Evolutionary conservation across 2,888 invertebrate genomes (phyloP), one percentile per base, ranked within the genome.

Genomic region (Netelia inedita): DNA sequence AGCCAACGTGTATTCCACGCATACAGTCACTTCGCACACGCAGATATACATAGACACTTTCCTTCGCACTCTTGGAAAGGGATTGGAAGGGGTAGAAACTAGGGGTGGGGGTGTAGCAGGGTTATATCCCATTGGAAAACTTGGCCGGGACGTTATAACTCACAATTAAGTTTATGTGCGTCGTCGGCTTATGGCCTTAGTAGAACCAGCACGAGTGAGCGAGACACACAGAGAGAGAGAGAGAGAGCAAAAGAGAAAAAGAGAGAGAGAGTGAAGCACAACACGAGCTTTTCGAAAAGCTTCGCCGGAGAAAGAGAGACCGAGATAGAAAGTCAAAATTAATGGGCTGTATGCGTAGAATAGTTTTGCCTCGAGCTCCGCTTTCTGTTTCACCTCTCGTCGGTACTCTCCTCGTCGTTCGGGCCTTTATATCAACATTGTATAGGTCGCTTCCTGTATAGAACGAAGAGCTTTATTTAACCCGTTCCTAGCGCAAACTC

Each of bases 131-230:
- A 81, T 81, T 19, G 74, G 79, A 82, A 85, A 82, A 82, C 79
- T 82, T 85, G 72, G 69, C 81, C 28, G 73, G 78, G 61, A 81
- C 78, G 76, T 78, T 74, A 81, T 85, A 85, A 79, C 85, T 85
- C 85, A 85, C 85, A 85, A 85, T 85, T 85, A 85, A 85, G 81
- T 85, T 85, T 85, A 85, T 79, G 81, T 79, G 79, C 73, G 85
- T 82, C 79, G 71, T 74, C 81, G 85, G 81, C 79, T 79, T 79
- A 79, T 19, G 53, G 74, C 74, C 50, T 79, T 43, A 53, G 69
- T 43, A 53, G 69, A 71, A 69, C 50, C 46, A 59, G 73, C 57
- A 28, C 59, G 6, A 35, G 35, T 35, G 6, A 35, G 35, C 3
- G 5, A 35, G 35, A 35, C 5, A 35, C 6, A 35, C 1, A 35